Base-by-base conservation (phyloP, 2,888 invertebrate genomes). In the Aphidius colemani region DNA sequence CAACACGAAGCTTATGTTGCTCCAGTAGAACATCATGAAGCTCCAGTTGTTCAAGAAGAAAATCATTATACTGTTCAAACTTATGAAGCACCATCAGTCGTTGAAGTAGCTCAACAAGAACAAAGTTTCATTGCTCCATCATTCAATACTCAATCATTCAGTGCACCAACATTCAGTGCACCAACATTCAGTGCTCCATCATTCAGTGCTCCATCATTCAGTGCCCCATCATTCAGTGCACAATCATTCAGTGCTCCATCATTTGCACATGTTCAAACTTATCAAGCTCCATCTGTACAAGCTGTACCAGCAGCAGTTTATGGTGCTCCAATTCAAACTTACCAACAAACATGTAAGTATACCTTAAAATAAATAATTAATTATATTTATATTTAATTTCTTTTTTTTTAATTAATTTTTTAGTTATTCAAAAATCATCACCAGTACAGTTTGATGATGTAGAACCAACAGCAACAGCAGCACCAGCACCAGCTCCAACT, bases 131-230 rank as follows among this genome's bases (percentile, higher is more conserved):
- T 1, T 30, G 30, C 49, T 49, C 41, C 49, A 10, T 9, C 45
- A 45, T 30, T 46, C 1, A 56, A 18, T 30, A 3, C 55, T 11
- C 59, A 63, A 46, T 40, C 56, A 7, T 53, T 55, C 9, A 57
- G 58, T 7, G 6, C 55, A 9, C 59, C 65, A 46, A 30, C 56
- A 7, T 53, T 55, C 8, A 57, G 58, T 7, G 44, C 63, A 39
- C 6, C 63, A 2, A 13, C 49, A 9, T 59, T 64, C 8, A 65
- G 57, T 5, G 46, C 53, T 48, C 66, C 66, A 40, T 18, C 13
- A 18, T 18, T 18, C 13, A 18, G 13, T 18, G 13, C 13, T 2
- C 13, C 1, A 18, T 18, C 13, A 18, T 18, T 18, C 1, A 18
- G 13, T 18, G 13, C 49, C 44, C 41, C 49, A 10, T 9, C 45